Conservation (phyloP, 2,113 vertebrate genomes). For the Bufo bufo region DNA sequence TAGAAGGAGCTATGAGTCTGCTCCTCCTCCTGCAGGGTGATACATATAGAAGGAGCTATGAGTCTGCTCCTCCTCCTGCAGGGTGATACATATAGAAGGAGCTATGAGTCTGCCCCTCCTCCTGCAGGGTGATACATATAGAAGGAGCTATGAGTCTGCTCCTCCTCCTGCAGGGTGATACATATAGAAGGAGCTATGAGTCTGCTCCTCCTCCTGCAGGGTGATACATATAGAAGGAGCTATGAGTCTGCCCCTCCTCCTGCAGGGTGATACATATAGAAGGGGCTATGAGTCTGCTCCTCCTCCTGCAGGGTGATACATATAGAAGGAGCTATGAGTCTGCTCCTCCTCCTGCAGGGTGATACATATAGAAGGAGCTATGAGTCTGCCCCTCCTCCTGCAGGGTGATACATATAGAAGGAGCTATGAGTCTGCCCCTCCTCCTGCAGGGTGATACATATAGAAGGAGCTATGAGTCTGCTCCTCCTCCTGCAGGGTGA, state of each 20-base stretch:
- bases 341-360: slow-evolving; percentile 69
- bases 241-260: slow-evolving; percentile 7
- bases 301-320: slow-evolving; percentile 74
- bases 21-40: slow-evolving; percentile 71
- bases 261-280: slow-evolving; percentile 73
- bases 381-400: slow-evolving; percentile 17
- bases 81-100: slow-evolving; percentile 69
- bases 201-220: slow-evolving; percentile 65
- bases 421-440: background rate
- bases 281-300: background rate
- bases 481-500: slow-evolving; percentile 71
- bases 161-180: slow-evolving; percentile 74
- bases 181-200: background rate
- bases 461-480: background rate
- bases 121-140: slow-evolving; percentile 73
- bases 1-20: background rate
- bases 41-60: slow-evolving; percentile 55
- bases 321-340: background rate
- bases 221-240: slow-evolving; percentile 65
- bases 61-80: slow-evolving; percentile 60
- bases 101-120: slow-evolving; percentile 2
- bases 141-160: background rate
- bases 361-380: slow-evolving; percentile 60
- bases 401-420: slow-evolving; percentile 73
- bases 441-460: slow-evolving; percentile 73